Base-by-base conservation (phyloP, 2,888 invertebrate species). In the Stenolophus ochropezus region DNA sequence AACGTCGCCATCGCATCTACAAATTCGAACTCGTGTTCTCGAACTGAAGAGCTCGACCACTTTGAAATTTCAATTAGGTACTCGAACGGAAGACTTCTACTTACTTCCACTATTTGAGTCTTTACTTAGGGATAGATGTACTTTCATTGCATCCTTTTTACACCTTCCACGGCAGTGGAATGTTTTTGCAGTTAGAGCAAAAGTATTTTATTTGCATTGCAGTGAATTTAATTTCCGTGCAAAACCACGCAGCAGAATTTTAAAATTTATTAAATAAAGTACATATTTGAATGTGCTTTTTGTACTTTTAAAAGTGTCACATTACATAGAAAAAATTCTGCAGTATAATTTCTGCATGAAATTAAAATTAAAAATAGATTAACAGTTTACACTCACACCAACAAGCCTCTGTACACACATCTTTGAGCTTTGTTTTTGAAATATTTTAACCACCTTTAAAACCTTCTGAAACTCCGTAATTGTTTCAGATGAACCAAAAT, bases 41-140 rank as follows among this genome's bases (percentile, higher is more conserved):
- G 65, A 14, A 14, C 33, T 65, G 16, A 14, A 69, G 65, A 33
- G 20, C 27, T 69, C 65, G 65, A 69, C 65, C 65, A 42, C 65
- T 69, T 69, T 69, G 65, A 69, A 69, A 69, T 69, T 69, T 69
- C 65, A 69, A 69, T 69, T 69, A 69, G 65, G 65, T 18, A 69
- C 65, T 69, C 14, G 65, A 18, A 69, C 65, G 18, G 65, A 27
- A 69, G 61, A 69, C 65, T 69, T 69, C 65, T 69, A 69, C 33
- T 69, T 69, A 33, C 33, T 16, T 69, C 65, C 27, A 42, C 65
- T 69, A 69, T 27, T 69, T 69, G 33, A 69, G 65, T 69, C 65
- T 69, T 69, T 69, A 69, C 65, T 33, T 69, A 69, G 65, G 65
- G 65, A 2, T 69, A 18, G 33, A 6, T n/a, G 65, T 61, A 23